Evolutionary conservation across 2,888 invertebrate genomes (phyloP).

Genomic region (Melinopterus prodromus): DNA sequence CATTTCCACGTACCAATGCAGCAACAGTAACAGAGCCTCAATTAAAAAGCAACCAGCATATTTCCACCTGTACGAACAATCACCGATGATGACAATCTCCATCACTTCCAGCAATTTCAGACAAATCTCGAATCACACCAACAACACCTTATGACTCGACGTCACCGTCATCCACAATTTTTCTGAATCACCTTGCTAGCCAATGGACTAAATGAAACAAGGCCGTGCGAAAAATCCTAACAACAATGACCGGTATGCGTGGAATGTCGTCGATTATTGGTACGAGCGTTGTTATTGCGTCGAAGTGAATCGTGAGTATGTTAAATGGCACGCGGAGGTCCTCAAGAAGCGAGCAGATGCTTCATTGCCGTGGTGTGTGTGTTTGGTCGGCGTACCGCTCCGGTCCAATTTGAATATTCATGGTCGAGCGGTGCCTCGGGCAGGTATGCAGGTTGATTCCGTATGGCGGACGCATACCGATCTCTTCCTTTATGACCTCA

Average conservation of each 20-base stretch:
- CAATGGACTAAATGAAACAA: not conserved
- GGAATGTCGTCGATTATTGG: not conserved
- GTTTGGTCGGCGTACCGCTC: not conserved
- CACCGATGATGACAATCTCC: not conserved
- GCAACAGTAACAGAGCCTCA: not conserved
- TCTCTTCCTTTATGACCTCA: not conserved
- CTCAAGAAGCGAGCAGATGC: too few relatives aligned
- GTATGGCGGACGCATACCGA: not conserved
- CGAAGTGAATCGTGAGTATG: too few relatives aligned
- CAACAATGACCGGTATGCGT: not conserved
- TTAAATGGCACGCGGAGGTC: too few relatives aligned
- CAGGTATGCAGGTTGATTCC: not conserved
- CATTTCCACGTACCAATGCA: too few relatives aligned
- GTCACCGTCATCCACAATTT: not conserved
- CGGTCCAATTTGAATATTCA: conserved; percentile 4
- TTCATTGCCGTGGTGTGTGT: not conserved
- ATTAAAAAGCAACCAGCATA: not conserved
- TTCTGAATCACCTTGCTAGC: not conserved
- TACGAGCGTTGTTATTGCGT: not conserved
- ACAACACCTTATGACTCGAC: not conserved
- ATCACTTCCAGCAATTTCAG: not conserved
- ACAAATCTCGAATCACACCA: not conserved
- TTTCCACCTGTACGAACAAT: not conserved
- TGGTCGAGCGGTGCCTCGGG: not conserved
- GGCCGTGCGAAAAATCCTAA: not conserved